Evolutionary conservation across 2,797 vertebrate species (phyloP).

Genomic region (Oreochromis mossambicus): DNA sequence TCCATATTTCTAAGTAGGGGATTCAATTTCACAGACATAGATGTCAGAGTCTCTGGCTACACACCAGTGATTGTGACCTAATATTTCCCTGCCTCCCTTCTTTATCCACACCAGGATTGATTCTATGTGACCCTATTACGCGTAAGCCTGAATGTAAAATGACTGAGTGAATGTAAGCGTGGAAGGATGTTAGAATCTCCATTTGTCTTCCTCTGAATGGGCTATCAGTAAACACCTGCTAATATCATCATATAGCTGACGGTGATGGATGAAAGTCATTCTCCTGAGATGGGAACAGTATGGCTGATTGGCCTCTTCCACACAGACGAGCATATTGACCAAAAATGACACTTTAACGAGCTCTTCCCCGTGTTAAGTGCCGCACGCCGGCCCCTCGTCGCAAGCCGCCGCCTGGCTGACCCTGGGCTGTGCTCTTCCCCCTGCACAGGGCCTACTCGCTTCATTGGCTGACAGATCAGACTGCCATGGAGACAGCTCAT

Average conservation of each 20-base stretch:
- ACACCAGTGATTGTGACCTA: not conserved
- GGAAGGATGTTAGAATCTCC: constrained; percentile 23
- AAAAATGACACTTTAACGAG: constrained; percentile 81
- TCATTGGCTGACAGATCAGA: constrained; percentile 73
- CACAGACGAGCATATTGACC: constrained; percentile 66
- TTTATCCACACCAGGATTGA: constrained; percentile 6
- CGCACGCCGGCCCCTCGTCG: constrained; percentile 41
- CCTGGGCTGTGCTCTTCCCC: constrained; percentile 37
- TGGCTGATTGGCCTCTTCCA: constrained; percentile 60
- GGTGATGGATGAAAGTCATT: constrained; percentile 67
- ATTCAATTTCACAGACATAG: not conserved
- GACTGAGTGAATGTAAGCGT: constrained; percentile 16
- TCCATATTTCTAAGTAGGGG: not conserved
- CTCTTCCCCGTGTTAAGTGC: constrained; percentile 65
- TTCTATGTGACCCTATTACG: constrained; percentile 16
- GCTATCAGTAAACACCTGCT: constrained; percentile 73
- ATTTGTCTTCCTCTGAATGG: constrained; percentile 58
- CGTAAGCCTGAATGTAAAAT: constrained; percentile 21
- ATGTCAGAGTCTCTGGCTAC: not conserved
- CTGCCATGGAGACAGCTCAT: constrained; percentile 75
- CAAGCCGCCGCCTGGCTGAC: constrained; percentile 61
- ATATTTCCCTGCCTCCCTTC: not conserved
- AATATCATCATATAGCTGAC: constrained; percentile 51
- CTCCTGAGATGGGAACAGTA: constrained; percentile 60
- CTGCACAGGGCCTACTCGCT: constrained; percentile 51